phyloP scores from a whole-genome alignment of 2,797 vertebrate genomes.

The Pteronotus mesoamericanus region DNA sequence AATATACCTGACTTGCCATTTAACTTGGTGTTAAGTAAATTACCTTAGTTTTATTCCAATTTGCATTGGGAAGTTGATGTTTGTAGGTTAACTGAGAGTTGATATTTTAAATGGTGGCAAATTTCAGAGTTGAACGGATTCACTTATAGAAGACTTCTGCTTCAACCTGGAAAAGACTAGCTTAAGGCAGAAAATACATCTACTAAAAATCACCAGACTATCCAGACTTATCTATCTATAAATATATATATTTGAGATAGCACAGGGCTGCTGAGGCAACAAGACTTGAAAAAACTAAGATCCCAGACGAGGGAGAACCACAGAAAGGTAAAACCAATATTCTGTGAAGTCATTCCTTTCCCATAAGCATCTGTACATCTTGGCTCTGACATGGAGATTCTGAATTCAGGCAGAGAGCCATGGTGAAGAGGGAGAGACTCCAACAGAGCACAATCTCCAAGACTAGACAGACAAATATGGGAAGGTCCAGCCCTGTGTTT shows the following conservation, averaged over 20 bases:
- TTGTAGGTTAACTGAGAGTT: constrained; percentile 50
- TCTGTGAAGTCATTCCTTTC: not conserved
- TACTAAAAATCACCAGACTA: not conserved
- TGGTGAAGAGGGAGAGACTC: not conserved
- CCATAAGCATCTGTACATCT: not conserved
- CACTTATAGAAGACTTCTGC: not conserved
- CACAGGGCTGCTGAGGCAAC: not conserved
- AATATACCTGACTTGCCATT: constrained; percentile 56
- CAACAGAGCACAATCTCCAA: not conserved
- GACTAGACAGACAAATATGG: not conserved
- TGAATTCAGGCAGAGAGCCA: not conserved
- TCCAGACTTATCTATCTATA: not conserved
- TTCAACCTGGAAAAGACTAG: not conserved
- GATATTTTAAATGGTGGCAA: constrained; percentile 34
- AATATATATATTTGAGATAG: not conserved
- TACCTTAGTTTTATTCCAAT: constrained; percentile 36
- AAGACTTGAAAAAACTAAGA: not conserved
- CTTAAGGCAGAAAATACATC: not conserved
- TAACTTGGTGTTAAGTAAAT: constrained; percentile 50
- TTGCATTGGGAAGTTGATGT: constrained; percentile 8
- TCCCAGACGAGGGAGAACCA: not conserved
- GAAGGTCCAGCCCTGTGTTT: not conserved
- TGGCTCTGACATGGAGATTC: not conserved
- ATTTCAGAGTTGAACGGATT: constrained; percentile 38
- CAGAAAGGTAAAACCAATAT: not conserved